These are phyloP conservation scores for Drymonia ruficornis DNA, from an alignment of 2,888 invertebrate species.

Conservation along the genomic window DNA sequence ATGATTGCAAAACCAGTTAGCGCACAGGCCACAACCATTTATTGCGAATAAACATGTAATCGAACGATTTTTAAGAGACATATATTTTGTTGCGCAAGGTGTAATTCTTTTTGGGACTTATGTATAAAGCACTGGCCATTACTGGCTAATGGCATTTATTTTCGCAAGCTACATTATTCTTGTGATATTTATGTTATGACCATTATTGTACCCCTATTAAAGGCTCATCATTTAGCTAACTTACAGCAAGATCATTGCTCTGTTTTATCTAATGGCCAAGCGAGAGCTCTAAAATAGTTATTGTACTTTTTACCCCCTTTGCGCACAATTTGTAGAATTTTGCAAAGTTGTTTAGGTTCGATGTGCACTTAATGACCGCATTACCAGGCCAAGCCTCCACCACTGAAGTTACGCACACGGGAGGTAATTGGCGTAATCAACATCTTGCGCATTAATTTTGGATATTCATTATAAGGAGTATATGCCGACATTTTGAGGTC, in stretches of 20 bases:
- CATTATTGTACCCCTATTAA: too few relatives aligned
- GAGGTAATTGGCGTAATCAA: background rate
- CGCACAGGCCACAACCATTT: conserved; percentile 26
- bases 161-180: background rate
- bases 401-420: background rate
- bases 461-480: background rate
- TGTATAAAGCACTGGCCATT: background rate
- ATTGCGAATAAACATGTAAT: conserved; percentile 26
- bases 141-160: background rate
- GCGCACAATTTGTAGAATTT: background rate
- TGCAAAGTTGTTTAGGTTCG: too few relatives aligned
- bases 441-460: background rate
- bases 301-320: too few relatives aligned
- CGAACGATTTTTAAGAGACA: background rate
- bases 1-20: conserved; percentile 37
- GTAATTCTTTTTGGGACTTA: background rate
- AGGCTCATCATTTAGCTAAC: too few relatives aligned
- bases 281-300: too few relatives aligned
- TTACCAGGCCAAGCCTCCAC: background rate
- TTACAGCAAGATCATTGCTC: too few relatives aligned
- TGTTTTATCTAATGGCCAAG: too few relatives aligned
- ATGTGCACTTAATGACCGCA: background rate
- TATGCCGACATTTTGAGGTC: conserved; percentile 24
- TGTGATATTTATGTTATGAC: too few relatives aligned
- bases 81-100: background rate